These are phyloP conservation scores for Pterocles gutturalis DNA, from an alignment of 2,113 vertebrate genomes.

Conservation along the genomic window DNA sequence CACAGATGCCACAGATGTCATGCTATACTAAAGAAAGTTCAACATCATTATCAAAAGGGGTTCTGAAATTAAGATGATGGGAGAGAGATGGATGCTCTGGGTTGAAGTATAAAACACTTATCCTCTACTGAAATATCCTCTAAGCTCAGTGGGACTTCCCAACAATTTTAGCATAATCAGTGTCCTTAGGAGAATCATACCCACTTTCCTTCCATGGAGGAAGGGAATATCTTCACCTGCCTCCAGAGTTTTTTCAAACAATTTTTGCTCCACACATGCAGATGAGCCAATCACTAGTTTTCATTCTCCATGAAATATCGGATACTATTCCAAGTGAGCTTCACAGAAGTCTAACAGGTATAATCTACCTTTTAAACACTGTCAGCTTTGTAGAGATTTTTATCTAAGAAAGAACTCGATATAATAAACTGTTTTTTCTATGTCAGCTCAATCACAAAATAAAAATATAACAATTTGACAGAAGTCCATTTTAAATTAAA, in stretches of 20 bases:
- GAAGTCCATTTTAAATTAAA: background rate
- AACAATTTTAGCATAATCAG: background rate
- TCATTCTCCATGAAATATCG: background rate
- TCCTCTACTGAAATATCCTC: background rate
- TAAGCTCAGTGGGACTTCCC: background rate
- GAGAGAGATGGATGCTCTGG: background rate
- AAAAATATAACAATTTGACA: background rate
- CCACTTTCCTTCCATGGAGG: background rate
- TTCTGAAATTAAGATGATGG: background rate
- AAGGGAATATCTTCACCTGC: background rate
- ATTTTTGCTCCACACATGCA: background rate
- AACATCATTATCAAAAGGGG: background rate
- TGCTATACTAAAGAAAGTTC: background rate
- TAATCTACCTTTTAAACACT: background rate
- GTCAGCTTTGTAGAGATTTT: background rate
- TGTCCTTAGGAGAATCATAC: background rate
- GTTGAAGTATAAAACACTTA: background rate
- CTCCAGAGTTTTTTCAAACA: background rate
- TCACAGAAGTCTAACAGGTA: background rate
- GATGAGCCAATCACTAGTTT: background rate
- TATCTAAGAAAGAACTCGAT: background rate
- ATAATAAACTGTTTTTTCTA: background rate
- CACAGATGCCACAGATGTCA: background rate
- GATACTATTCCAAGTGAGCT: background rate
- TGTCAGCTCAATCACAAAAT: background rate